Evolutionary conservation across 2,888 invertebrate species (phyloP), one percentile per base, ranked within the genome.

Genomic region (Seira ritae): DNA sequence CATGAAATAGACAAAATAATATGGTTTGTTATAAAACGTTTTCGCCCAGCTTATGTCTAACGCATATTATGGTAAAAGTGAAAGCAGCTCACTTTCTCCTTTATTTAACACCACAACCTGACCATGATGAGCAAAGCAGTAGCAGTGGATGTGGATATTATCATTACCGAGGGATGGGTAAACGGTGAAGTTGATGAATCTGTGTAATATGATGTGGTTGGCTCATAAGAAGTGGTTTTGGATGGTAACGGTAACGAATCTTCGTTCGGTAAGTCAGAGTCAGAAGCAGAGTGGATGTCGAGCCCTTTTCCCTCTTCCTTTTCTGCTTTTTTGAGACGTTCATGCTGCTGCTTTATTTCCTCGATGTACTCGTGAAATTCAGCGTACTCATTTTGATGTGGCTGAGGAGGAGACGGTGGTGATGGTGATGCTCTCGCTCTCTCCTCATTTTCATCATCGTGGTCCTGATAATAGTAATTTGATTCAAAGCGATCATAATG

Each of bases 291-390:
- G n/a, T 42, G n/a, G n/a, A n/a, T n/a, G n/a, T 15, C 55, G 2
- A 55, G 12, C 55, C 17, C 17, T 55, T 55, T 55, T 12, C 15
- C 2, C 55, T 12, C 55, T 1, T 55, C 17, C 3, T 67, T 71
- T 31, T 31, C 3, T 31, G 8, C 31, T 31, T 31, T 31, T 2
- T 4, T 31, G 31, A 31, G 31, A 4, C 8, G n/a, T n/a, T n/a
- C n/a, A n/a, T n/a, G 31, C 8, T 31, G 31, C 46, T 69, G 19
- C 70, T 12, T 55, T 55, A 55, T 8, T 55, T 65, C 69, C 2
- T 42, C 37, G 22, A 69, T 60, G 65, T 50, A 66, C 70, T 71
- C 71, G 79, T 68, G 68, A 24, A 79, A 72, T 31, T 72, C 72
- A 22, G 12, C 37, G 22, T 67, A 73, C 72, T 20, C 46, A 68